Percentiles rank a stretch among this genome's conserved stretches.
Conservation (phyloP, 2,797 vertebrate genomes). For the Sardinella longiceps region DNA sequence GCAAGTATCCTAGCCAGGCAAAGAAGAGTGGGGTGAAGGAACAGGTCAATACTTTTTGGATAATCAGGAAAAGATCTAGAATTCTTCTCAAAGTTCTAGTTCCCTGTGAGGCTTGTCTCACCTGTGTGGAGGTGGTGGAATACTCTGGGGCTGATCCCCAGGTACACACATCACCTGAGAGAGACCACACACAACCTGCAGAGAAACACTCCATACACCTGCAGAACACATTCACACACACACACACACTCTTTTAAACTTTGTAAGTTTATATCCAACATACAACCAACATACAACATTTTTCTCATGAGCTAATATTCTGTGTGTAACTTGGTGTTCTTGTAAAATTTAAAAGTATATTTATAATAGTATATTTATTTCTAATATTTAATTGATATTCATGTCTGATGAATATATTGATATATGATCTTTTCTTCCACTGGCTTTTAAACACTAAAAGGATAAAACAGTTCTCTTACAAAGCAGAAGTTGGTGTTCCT, state of each 20-base stretch:
- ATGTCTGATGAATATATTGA: no score
- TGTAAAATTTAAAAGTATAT: not conserved
- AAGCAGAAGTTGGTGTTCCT: constrained; percentile 33
- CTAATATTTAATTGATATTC: no score
- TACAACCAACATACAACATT: no score
- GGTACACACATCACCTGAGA: constrained; percentile 48
- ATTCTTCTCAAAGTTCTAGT: no score
- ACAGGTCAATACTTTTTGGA: no score
- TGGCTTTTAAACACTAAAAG: no score
- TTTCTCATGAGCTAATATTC: no score
- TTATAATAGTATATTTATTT: not conserved
- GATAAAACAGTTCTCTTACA: constrained; percentile 53
- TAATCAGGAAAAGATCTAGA: no score
- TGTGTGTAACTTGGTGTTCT: not conserved
- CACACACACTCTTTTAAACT: no score
- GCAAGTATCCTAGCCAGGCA: constrained; percentile 48
- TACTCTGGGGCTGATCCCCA: constrained; percentile 52
- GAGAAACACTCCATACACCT: constrained; percentile 66
- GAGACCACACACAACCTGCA: constrained; percentile 68
- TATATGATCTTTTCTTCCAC: no score
- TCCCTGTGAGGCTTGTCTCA: not conserved
- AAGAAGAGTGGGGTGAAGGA: not conserved
- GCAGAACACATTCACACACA: constrained; percentile 31
- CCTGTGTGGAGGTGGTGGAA: not conserved
- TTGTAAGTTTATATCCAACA: no score